Evolutionary conservation across 2,888 invertebrate species (phyloP), one percentile per base, ranked within the genome.

Genomic region (Drosophila birchii): DNA sequence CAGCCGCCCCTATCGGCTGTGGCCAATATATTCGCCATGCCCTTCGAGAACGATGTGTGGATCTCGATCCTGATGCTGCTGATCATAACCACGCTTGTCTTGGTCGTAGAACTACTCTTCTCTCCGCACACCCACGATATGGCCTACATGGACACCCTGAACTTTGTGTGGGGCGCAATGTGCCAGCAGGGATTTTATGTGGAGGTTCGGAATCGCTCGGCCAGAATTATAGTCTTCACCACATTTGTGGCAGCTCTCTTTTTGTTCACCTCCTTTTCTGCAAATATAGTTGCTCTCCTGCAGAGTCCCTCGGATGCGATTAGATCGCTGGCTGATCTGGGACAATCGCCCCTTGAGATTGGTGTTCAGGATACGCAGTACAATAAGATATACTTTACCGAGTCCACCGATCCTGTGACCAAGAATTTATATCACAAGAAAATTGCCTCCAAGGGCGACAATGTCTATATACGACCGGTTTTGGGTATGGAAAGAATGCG

Each of bases 241-340:
- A 93, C 94, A 55, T 93, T 94, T 78, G 90, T 94, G 55, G 91
- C 94, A 1, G 93, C 94, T 0, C 90, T 95, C 53, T 95, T 95
- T 90, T 89, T 94, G 36, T 95, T 94, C 88, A 95, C 95, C 5
- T 94, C 95, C 1, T 95, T 94, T 91, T 94, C 95, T n/a, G 95
- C 95, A 26, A 95, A 94, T 91, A 94, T 95, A 76, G 95, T 95
- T 75, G 94, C 94, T 16, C 92, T 95, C 69, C 91, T 95, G 78
- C 95, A 95, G 91, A 93, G 94, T 78, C 94, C 95, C n/a, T 94
- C 94, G 89, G 91, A 93, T 81, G 93, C 94, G 20, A 93, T 95
- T 61, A 93, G 91, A 64, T 93, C 94, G 18, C 90, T 95, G 58
- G 92, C 90, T 5, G 94, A 95, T 90, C 92, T 95, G n/a, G 90